Conservation (phyloP, 2,888 invertebrate genomes). For the Junonia oenone region DNA sequence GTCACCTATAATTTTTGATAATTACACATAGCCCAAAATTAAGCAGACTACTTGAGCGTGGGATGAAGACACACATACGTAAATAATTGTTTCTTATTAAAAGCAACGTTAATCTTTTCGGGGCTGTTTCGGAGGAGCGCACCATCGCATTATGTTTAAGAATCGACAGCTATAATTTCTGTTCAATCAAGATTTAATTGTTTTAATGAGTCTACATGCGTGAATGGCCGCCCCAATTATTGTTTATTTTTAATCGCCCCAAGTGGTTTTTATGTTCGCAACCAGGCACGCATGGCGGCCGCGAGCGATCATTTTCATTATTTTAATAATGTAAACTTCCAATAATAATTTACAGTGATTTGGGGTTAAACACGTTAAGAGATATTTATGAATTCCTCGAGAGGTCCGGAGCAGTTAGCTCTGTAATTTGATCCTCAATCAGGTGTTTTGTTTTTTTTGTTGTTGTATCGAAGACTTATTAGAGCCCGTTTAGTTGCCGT, state of each 20-base stretch:
- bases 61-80: slow-evolving; percentile 68
- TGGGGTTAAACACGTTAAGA: slow-evolving; percentile 77
- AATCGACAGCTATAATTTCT: slow-evolving; percentile 80
- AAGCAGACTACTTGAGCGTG: slow-evolving; percentile 70
- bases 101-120: slow-evolving; percentile 77
- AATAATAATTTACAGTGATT: slow-evolving; percentile 80
- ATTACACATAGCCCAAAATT: slow-evolving; percentile 66
- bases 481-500: background rate
- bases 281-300: slow-evolving; percentile 73
- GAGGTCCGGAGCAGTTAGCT: slow-evolving; percentile 56
- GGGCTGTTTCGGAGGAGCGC: slow-evolving; percentile 68
- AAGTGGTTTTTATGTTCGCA: slow-evolving; percentile 78
- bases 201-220: slow-evolving; percentile 79
- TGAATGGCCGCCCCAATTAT: slow-evolving; percentile 79
- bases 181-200: slow-evolving; percentile 81
- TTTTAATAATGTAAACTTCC: slow-evolving; percentile 80
- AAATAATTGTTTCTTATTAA: slow-evolving; percentile 80
- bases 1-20: slow-evolving; percentile 75
- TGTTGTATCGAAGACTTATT: background rate
- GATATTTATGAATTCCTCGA: slow-evolving; percentile 71
- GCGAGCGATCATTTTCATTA: slow-evolving; percentile 77
- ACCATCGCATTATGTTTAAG: slow-evolving; percentile 75
- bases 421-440: slow-evolving; percentile 62
- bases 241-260: slow-evolving; percentile 80
- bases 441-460: slow-evolving; percentile 46